A percentile compares a stretch with the other conserved stretches of the same genome.
phyloP scores from a whole-genome alignment of 30 jellyfish, hydroid and myxozoan species.

The Mastigias papua region DNA sequence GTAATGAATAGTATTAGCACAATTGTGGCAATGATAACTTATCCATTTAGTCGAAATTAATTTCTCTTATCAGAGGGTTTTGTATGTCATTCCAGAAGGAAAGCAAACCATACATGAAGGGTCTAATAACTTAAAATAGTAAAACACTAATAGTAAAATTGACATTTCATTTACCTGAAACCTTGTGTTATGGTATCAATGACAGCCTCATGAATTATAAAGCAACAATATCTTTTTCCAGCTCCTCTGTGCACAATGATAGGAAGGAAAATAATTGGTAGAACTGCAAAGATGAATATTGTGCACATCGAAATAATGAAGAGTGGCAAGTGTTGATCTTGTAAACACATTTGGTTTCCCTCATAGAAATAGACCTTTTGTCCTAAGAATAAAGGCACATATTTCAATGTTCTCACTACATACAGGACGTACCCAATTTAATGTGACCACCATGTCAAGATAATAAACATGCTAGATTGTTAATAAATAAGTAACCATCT shows the following conservation, averaged over 20 bases:
- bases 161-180: background rate
- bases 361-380: conserved; percentile 55
- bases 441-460: no score
- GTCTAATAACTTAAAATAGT: no score
- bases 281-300: conserved; percentile 27
- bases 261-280: conserved; percentile 35
- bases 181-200: conserved; percentile 19
- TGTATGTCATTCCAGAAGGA: no score
- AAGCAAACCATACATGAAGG: no score
- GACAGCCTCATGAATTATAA: conserved; percentile 5
- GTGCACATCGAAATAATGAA: conserved; percentile 27
- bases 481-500: no score
- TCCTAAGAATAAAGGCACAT: background rate
- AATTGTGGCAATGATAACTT: no score
- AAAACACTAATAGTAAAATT: no score
- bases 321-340: conserved; percentile 43
- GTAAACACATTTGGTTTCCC: conserved; percentile 56
- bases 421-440: no score
- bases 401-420: background rate
- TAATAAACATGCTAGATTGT: no score
- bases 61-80: no score
- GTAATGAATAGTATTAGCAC: no score
- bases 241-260: conserved; percentile 38
- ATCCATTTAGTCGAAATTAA: no score
- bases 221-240: background rate